phyloP scores from a whole-genome alignment of 2,797 vertebrate species.

The Thaleichthys pacificus region DNA sequence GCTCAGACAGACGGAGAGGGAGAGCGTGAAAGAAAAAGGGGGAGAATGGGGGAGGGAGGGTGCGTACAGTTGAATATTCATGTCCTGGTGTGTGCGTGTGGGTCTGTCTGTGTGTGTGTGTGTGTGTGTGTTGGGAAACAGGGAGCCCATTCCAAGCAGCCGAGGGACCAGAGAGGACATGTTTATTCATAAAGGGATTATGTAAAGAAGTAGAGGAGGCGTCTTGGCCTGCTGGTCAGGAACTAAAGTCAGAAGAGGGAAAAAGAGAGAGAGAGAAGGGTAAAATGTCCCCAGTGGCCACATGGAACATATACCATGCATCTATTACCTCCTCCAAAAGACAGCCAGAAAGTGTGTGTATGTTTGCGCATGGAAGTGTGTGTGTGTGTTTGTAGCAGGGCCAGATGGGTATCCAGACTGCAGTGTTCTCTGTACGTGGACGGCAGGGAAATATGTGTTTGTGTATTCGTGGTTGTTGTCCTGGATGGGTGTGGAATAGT shows the following conservation, averaged over 20 bases:
- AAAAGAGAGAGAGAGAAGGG: slow-evolving; percentile 30
- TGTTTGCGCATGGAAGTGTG: slow-evolving; percentile 17
- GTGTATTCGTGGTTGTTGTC: neutral
- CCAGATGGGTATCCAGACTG: slow-evolving; percentile 42
- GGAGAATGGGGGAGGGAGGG: slow-evolving; percentile 2
- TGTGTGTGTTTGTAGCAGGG: slow-evolving; percentile 7
- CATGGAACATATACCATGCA: slow-evolving; percentile 25
- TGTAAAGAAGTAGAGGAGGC: slow-evolving; percentile 53
- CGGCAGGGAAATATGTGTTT: neutral
- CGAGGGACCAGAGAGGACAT: slow-evolving; percentile 44
- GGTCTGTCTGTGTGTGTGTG: slow-evolving; percentile 2
- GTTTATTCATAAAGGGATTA: slow-evolving; percentile 68
- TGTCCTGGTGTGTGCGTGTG: slow-evolving; percentile 4
- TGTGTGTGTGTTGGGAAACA: slow-evolving; percentile 30
- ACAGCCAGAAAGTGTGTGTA: slow-evolving; percentile 14
- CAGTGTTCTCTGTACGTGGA: neutral
- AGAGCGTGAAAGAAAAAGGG: neutral
- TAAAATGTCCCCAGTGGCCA: slow-evolving; percentile 32
- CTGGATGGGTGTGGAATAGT: neutral
- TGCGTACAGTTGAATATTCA: neutral
- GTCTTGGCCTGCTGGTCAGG: slow-evolving; percentile 53
- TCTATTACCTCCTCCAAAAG: slow-evolving; percentile 13
- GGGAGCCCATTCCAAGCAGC: slow-evolving; percentile 43
- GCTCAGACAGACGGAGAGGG: neutral
- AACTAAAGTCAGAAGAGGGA: slow-evolving; percentile 40